Conservation (phyloP, 35 echinoderm and acorn worm species). For the Apostichopus californicus region DNA sequence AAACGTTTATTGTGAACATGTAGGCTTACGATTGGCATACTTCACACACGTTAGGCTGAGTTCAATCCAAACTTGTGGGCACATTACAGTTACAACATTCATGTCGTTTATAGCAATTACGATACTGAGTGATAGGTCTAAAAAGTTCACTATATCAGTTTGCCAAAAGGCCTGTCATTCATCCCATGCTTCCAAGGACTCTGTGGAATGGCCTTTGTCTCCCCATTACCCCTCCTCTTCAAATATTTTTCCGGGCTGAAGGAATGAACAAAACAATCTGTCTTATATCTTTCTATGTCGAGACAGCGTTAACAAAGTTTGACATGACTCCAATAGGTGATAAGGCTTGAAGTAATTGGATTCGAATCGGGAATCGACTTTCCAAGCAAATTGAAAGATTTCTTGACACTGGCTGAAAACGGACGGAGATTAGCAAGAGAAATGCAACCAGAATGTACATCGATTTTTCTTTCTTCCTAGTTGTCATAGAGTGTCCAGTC, state of each 20-base stretch:
- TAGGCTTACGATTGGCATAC: neutral
- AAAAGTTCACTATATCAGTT: neutral
- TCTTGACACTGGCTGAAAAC: constrained; percentile 31
- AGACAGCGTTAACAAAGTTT: constrained; percentile 40
- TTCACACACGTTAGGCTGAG: neutral
- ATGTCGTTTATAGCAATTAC: too few relatives aligned
- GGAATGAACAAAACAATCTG: constrained; percentile 26
- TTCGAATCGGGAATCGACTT: constrained; percentile 46
- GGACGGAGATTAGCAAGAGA: constrained; percentile 5
- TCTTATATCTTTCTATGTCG: constrained; percentile 18
- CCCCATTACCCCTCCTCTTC: constrained; percentile 36
- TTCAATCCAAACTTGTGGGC: neutral
- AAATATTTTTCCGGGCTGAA: constrained; percentile 39
- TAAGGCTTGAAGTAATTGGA: constrained; percentile 43
- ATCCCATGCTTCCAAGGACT: constrained; percentile 19
- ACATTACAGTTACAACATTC: neutral
- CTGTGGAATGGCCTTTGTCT: neutral
- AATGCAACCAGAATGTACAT: neutral
- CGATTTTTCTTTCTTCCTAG: neutral
- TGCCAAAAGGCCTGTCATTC: constrained; percentile 39
- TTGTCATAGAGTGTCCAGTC: neutral
- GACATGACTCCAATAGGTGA: constrained; percentile 40
- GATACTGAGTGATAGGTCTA: too few relatives aligned
- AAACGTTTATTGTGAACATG: neutral
- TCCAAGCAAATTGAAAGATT: constrained; percentile 34